phyloP scores from a whole-genome alignment of 2,888 invertebrate genomes.

The Pinctada fucata region DNA sequence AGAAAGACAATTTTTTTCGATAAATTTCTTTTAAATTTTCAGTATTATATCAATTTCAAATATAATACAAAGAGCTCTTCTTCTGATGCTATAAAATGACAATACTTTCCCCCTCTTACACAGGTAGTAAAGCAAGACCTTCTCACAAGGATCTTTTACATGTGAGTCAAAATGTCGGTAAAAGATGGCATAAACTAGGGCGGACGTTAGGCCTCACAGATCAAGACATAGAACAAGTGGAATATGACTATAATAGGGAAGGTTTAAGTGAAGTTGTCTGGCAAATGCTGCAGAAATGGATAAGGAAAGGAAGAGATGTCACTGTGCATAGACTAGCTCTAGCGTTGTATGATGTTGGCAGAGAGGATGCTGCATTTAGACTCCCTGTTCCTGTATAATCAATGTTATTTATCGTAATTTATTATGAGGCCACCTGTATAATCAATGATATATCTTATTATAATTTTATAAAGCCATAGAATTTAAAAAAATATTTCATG shows the following conservation, averaged over 20 bases:
- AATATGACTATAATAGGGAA: neutral
- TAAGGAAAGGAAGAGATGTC: neutral
- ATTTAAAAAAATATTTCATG: no score
- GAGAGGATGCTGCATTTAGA: neutral
- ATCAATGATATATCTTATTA: no score
- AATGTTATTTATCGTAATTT: no score
- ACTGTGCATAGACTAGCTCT: neutral
- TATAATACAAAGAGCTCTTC: no score
- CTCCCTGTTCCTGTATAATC: no score
- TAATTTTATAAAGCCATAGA: no score
- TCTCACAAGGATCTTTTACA: neutral
- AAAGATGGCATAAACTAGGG: neutral
- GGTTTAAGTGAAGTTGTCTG: neutral
- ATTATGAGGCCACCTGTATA: no score
- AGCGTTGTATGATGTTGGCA: neutral
- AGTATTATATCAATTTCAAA: no score
- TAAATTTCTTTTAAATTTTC: no score
- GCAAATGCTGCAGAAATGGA: neutral
- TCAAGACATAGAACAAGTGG: neutral
- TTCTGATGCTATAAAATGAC: no score
- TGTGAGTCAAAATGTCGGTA: neutral
- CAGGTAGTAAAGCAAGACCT: neutral
- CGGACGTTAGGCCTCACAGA: neutral
- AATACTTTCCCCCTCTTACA: no score
- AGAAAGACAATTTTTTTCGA: no score